Evolutionary conservation across 2,113 vertebrate species (phyloP), one percentile per base, ranked within the genome.

Genomic region (Rhagologus leucostigma): DNA sequence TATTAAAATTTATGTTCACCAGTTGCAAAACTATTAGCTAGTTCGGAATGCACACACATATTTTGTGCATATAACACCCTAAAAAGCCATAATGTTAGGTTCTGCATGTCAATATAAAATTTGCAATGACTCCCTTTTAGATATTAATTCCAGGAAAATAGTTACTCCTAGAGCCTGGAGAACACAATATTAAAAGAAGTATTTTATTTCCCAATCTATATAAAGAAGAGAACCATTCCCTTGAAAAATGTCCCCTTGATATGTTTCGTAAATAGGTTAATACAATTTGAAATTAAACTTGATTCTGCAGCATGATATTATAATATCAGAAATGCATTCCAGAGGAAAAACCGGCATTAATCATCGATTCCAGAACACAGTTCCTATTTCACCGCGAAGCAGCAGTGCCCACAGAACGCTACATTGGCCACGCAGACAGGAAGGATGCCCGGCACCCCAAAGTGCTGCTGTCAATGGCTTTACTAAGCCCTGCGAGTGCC

Each of bases 1-100:
- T 97, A 97, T 68, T 95, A 97, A 92, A 97, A 96, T 97, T 97
- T 95, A 95, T 69, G 91, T 78, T 94, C 92, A 97, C 86, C 90
- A 95, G 85, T 94, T 95, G 84, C 95, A 97, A 95, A 94, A 71
- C 93, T 90, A 95, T 97, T 97, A 97, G 89, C 93, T 91, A 77
- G 52, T 89, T 67, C 95, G 94, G 80, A 97, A 57, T 80, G 77
- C 77, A 97, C 95, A 96, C 57, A 93, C 57, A 90, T 89, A 95
- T 95, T 96, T 95, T 84, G 67, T 55, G 64, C 44, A 94, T 67
- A 96, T 57, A 63, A 57, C 95, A 92, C 44, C 92, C 95, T 94
- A 96, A 94, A 96, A 95, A 93, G 70, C 80, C 74, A 68, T 93
- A 94, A 93, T 62, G 23, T 68, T 93, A 77, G 5, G 5, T 93